Base-by-base conservation (phyloP, 2,797 vertebrate genomes). In the Danio jaintianensis region DNA sequence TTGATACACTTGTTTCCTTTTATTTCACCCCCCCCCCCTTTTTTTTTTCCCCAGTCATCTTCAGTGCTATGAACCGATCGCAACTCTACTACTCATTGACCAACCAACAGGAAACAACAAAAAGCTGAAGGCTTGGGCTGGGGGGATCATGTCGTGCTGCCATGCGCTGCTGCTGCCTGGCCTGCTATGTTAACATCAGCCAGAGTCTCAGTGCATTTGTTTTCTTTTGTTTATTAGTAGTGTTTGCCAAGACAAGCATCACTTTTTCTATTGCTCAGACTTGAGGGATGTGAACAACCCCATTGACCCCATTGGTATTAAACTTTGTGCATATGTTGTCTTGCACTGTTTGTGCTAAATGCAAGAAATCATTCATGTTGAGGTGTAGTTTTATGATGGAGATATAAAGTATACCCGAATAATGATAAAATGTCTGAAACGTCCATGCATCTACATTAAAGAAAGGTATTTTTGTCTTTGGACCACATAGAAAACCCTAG, bases 141-240 rank as follows among this genome's bases (percentile, higher is more conserved):
- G 84, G 45, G 45, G 84, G 77, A 87, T 90, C 88, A 83, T 78
- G 85, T 5, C 11, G 11, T 55, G 52, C 68, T 71, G 36, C 86
- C 87, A 52, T 56, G 80, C 84, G 72, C 58, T 48, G 48, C 72
- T 82, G 79, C 79, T 88, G 88, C 84, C 88, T 85, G 87, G 88
- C 86, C 82, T 86, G 84, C 87, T 84, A 90, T 88, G 87, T 88
- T 80, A 80, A 88, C 89, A 86, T 94, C 91, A 93, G 87, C 86
- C 87, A 69, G 85, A 90, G 89, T 87, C 89, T 91, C 90, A 91
- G 90, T 92, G 90, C 87, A 87, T 91, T 91, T 92, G 91, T 93
- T 92, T 94, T 63, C 13, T 63, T 69, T 36, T 61, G 55, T 77
- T 72, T 81, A 9, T 61, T 75, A 76, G 52, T 4, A 5, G 5